Conservation (phyloP, 1,140 invertebrate species). For the Littorina saxatilis region DNA sequence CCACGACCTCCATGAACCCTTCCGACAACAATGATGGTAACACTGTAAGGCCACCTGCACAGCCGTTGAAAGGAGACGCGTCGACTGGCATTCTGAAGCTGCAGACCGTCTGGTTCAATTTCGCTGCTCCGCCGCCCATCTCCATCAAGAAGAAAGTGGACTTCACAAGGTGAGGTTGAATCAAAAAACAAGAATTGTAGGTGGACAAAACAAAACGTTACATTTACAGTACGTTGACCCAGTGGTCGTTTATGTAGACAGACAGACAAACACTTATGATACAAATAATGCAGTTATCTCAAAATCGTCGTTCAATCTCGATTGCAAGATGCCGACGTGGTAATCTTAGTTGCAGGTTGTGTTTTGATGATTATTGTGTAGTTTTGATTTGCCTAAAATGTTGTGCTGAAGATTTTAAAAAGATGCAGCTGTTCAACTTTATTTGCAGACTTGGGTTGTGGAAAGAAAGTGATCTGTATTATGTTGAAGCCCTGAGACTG, state of each 20-base stretch:
- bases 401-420: too few relatives aligned
- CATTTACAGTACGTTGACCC: too few relatives aligned
- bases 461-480: too few relatives aligned
- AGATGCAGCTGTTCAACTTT: background rate
- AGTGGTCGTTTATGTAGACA: too few relatives aligned
- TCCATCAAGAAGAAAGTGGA: slow-evolving; percentile 97
- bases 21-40: background rate
- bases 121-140: slow-evolving; percentile 95
- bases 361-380: background rate
- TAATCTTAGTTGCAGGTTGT: too few relatives aligned
- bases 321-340: too few relatives aligned
- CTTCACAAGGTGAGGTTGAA: slow-evolving; percentile 85
- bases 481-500: too few relatives aligned
- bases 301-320: too few relatives aligned
- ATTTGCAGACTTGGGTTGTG: background rate
- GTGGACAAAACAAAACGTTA: too few relatives aligned
- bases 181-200: too few relatives aligned
- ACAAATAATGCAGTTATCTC: too few relatives aligned
- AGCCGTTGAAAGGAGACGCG: slow-evolving; percentile 73
- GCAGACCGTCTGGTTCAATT: slow-evolving; percentile 96
- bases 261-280: too few relatives aligned
- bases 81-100: slow-evolving; percentile 84
- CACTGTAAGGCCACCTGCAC: slow-evolving; percentile 17
- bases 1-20: slow-evolving; percentile 55
- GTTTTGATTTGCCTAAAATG: background rate